Evolutionary conservation across 1,140 invertebrate species (phyloP), one percentile per base, ranked within the genome.

Genomic region (Pentalonia nigronervosa): DNA sequence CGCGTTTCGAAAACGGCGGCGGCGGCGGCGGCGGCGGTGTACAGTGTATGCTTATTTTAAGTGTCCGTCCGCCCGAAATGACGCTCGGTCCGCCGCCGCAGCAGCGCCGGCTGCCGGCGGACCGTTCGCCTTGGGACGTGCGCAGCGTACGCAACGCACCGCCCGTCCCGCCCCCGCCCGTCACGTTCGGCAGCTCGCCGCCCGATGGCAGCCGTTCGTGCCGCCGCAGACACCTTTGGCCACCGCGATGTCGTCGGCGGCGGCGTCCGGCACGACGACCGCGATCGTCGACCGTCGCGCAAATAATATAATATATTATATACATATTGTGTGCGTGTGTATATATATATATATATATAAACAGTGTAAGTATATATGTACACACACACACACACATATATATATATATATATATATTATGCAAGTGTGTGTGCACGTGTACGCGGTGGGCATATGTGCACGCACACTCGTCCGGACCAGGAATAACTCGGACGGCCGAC

Each of bases 31-130:
- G 25, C 36, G 53, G 89, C 21, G 50, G 20, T 41, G 67, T 83
- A 53, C 67, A 23, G 91, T 50, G 67, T 92, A 81, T 83, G 81
- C 81, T 93, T 93, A 93, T 93, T 93, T 93, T 56, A 56, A 93
- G 76, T 93, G 90, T 92, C 90, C 21, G 90, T 48, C 9, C 81
- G 81, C 91, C 76, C 91, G 47, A 83, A 36, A 50, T 48, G 47
- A 83, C 91, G 91, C 50, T 91, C 90, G 90, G 60, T 25, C 60
- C 90, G 90, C 90, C 60, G 30, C 30, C 45, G 90, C 90, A 60
- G 89, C 89, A 90, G 89, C 89, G 60, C 53, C 89, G 53, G 34
- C 53, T 36, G 50, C 20, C 36, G 25, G 36, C n/a, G 53, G 87
- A 53, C 1, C 56, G 25, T 67, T 90, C 56, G 89, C 89, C 89